Conservation (phyloP, 2,888 invertebrate species). For the Erynnis tages region DNA sequence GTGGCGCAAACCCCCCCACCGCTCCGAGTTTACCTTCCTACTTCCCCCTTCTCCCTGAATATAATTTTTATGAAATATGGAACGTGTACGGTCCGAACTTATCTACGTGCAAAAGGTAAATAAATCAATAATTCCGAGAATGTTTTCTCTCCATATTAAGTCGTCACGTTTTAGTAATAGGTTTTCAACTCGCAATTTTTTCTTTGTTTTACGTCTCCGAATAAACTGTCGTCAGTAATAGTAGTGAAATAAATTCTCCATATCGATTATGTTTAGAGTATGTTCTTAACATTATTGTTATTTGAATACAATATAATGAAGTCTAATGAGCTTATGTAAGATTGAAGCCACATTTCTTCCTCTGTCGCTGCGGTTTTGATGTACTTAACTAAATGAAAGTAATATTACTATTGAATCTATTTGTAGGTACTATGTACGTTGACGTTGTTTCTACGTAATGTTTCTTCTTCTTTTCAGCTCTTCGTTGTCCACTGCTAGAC, state of each 20-base stretch:
- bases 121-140: conserved; percentile 8
- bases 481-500: too few species aligned
- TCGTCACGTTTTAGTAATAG: not conserved
- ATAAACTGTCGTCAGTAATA: too few species aligned
- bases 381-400: too few species aligned
- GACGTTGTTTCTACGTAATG: too few species aligned
- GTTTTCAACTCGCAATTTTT: not conserved
- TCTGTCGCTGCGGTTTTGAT: not conserved
- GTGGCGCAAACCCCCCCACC: conserved; percentile 19
- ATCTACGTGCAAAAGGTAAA: conserved; percentile 4
- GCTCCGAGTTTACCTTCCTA: conserved; percentile 3
- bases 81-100: conserved; percentile 23
- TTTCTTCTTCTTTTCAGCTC: too few species aligned
- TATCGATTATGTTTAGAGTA: too few species aligned
- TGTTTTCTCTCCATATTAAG: not conserved
- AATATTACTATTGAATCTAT: too few species aligned
- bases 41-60: conserved; percentile 9
- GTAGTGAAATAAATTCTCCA: too few species aligned
- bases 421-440: too few species aligned
- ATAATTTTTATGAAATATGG: conserved; percentile 27
- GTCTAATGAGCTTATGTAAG: not conserved
- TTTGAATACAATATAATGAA: not conserved
- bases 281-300: too few species aligned
- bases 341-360: conserved; percentile 5
- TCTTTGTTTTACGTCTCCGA: not conserved